Evolutionary conservation across 2,797 vertebrate species (phyloP).

Genomic region (Typhlichthys eigenmanni): DNA sequence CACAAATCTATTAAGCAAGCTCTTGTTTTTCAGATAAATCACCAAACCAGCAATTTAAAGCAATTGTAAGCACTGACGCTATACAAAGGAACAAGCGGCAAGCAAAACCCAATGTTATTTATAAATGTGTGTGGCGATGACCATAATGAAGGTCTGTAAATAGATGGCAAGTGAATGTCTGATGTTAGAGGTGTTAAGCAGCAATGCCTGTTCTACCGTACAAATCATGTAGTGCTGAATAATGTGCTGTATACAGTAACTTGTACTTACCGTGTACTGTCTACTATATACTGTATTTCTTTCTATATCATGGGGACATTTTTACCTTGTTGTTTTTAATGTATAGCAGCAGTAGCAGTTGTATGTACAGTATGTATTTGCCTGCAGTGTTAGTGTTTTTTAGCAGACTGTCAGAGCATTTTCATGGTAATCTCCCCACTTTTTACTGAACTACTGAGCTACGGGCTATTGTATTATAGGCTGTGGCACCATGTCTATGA

Average conservation of each 20-base stretch:
- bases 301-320: constrained; percentile 18
- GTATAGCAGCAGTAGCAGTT: constrained; percentile 23
- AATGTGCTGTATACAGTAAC: neutral
- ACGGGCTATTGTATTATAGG: constrained; percentile 33
- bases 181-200: constrained; percentile 1
- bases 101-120: constrained; percentile 6
- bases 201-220: neutral
- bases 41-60: no score
- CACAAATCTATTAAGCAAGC: no score
- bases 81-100: neutral
- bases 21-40: no score
- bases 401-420: constrained; percentile 3
- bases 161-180: constrained; percentile 35
- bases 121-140: constrained; percentile 3
- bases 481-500: constrained; percentile 11
- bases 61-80: no score
- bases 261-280: constrained; percentile 4
- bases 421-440: constrained; percentile 7
- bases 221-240: constrained; percentile 8
- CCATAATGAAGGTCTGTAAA: constrained; percentile 5
- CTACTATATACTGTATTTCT: constrained; percentile 3
- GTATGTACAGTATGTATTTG: constrained; percentile 24
- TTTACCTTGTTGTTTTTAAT: constrained; percentile 20
- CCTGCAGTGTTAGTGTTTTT: constrained; percentile 23
- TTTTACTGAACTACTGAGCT: constrained; percentile 64